Conservation (phyloP, 2,797 vertebrate species). For the Danio aesculapii region DNA sequence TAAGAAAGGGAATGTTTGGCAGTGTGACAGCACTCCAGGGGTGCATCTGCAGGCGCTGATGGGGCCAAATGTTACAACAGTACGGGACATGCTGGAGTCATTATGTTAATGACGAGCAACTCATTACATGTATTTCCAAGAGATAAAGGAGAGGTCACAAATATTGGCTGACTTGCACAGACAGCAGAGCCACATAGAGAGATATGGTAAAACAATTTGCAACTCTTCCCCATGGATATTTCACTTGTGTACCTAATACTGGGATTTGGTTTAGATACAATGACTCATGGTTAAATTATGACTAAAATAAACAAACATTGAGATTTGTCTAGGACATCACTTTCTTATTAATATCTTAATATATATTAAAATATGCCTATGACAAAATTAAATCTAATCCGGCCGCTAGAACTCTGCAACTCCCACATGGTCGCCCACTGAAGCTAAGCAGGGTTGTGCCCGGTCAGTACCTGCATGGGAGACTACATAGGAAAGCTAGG, state of each 20-base stretch:
- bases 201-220: conserved; percentile 12
- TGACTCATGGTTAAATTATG: conserved; percentile 4
- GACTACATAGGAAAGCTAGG: too few relatives aligned
- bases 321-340: not conserved
- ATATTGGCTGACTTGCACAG: conserved; percentile 15
- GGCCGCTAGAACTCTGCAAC: too few relatives aligned
- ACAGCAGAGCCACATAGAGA: not conserved
- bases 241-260: not conserved
- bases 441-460: too few relatives aligned
- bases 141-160: conserved; percentile 36
- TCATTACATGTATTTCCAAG: conserved; percentile 51
- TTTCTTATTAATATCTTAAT: conserved; percentile 8
- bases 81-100: conserved; percentile 57
- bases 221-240: not conserved
- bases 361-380: not conserved
- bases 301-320: not conserved
- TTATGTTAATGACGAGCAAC: conserved; percentile 53
- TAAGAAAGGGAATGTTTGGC: conserved; percentile 26
- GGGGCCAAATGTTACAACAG: conserved; percentile 54
- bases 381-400: not conserved
- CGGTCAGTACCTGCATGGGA: too few relatives aligned
- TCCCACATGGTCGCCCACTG: too few relatives aligned
- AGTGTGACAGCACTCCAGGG: conserved; percentile 7
- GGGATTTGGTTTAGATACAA: not conserved
- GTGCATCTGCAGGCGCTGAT: conserved; percentile 20